Percentiles rank a stretch among this genome's conserved stretches.
Evolutionary conservation across 1,140 invertebrate species (phyloP).

Genomic region (Scaptomyza graminum): DNA sequence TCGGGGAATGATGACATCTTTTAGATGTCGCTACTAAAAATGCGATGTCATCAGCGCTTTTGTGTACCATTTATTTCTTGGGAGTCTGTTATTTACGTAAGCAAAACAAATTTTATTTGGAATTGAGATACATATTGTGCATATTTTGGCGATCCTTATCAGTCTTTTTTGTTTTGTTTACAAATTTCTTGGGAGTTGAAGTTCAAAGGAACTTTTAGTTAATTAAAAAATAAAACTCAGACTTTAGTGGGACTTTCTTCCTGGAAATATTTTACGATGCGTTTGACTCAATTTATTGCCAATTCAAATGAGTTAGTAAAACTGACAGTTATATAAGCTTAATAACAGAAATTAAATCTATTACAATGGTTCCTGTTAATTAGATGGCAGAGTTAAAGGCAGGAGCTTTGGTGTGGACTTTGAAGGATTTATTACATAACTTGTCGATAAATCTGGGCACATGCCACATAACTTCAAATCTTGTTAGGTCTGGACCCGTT

Average conservation of each 20-base stretch:
- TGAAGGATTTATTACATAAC: too few relatives aligned
- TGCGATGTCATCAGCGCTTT: conserved; percentile 29
- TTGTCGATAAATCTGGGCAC: too few relatives aligned
- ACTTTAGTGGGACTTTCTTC: background rate
- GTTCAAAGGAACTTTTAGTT: conserved; percentile 9
- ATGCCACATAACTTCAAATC: too few relatives aligned
- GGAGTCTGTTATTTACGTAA: conserved; percentile 26
- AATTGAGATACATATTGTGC: conserved; percentile 11
- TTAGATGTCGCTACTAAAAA: conserved; percentile 20
- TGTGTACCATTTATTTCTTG: conserved; percentile 15
- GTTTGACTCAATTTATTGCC: background rate
- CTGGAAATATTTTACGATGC: too few relatives aligned
- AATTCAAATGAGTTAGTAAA: background rate
- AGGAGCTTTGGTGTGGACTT: too few relatives aligned
- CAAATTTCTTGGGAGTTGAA: background rate
- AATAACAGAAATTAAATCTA: background rate
- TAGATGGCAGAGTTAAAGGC: background rate
- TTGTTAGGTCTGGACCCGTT: too few relatives aligned
- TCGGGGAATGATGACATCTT: conserved; percentile 46
- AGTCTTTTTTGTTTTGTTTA: conserved; percentile 25
- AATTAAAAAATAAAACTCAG: conserved; percentile 24
- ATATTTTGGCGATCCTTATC: conserved; percentile 26
- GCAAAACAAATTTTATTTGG: conserved; percentile 32
- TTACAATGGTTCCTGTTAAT: background rate
- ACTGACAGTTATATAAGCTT: background rate